Evolutionary conservation across 2,113 vertebrate species (phyloP).

Genomic region (Ammodytes dubius): DNA sequence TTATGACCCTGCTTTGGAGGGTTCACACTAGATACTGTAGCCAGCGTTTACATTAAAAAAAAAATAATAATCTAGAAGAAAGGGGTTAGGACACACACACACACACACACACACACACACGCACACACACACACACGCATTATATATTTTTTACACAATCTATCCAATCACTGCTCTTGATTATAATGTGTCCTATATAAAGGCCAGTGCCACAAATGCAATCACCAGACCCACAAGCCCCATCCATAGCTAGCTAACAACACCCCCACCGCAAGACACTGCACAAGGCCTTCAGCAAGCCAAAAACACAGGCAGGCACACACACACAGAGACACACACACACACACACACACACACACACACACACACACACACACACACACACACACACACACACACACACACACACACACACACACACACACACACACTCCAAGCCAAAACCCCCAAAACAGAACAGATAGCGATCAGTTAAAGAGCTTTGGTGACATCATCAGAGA

Average conservation of each 20-base stretch:
- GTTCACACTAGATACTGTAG: constrained; percentile 22
- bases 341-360: too few relatives aligned
- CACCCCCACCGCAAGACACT: constrained; percentile 76
- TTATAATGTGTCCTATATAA: constrained; percentile 58
- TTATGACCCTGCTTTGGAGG: neutral
- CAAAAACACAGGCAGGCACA: too few relatives aligned
- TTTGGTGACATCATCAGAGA: constrained; percentile 84
- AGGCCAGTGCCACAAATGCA: constrained; percentile 65
- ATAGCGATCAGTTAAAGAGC: constrained; percentile 83
- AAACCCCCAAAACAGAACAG: constrained; percentile 69
- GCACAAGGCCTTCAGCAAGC: neutral
- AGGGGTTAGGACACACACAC: too few relatives aligned
- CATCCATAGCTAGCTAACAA: constrained; percentile 44
- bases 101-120: too few relatives aligned
- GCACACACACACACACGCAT: too few relatives aligned
- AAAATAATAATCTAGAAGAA: too few relatives aligned
- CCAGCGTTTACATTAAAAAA: too few relatives aligned
- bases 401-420: too few relatives aligned
- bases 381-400: too few relatives aligned
- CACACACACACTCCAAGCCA: constrained; percentile 51
- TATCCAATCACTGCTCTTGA: constrained; percentile 60
- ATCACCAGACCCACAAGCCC: constrained; percentile 71
- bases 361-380: too few relatives aligned
- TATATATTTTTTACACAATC: constrained; percentile 44
- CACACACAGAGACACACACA: too few relatives aligned